These are phyloP conservation scores for Notamacropus eugenii DNA, from an alignment of 2,797 vertebrate genomes.

Conservation along the genomic window DNA sequence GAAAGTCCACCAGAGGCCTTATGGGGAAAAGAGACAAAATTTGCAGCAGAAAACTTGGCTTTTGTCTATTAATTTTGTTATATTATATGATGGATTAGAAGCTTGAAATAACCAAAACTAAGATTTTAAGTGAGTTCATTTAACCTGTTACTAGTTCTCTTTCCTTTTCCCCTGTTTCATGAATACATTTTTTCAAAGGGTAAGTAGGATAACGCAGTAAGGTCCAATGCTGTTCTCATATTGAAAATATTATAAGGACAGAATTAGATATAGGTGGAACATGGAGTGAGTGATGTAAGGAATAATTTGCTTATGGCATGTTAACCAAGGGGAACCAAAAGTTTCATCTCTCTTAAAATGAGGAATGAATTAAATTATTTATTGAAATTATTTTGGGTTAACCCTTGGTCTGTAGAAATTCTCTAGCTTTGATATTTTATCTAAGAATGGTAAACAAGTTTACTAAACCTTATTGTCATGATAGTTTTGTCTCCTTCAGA, in stretches of 20 bases:
- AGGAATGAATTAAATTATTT: background rate
- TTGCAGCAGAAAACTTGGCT: background rate
- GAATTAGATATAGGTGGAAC: background rate
- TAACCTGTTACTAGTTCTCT: background rate
- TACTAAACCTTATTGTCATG: background rate
- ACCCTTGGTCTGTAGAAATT: background rate
- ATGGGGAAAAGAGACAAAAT: background rate
- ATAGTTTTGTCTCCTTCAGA: background rate
- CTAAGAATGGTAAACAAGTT: background rate
- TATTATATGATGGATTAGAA: background rate
- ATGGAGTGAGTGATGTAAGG: background rate
- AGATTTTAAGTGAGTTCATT: background rate
- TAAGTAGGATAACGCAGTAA: background rate
- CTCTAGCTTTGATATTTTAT: background rate
- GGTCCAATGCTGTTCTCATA: background rate
- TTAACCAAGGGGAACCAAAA: background rate
- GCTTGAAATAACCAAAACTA: background rate
- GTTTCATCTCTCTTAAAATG: background rate
- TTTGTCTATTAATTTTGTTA: background rate
- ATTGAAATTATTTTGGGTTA: background rate
- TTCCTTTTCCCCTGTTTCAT: background rate
- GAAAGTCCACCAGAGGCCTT: background rate
- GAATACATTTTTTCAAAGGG: background rate
- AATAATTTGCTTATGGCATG: background rate
- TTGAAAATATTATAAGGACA: background rate